phyloP scores from a whole-genome alignment of 1,140 invertebrate genomes.

The Sycophila sp. region DNA sequence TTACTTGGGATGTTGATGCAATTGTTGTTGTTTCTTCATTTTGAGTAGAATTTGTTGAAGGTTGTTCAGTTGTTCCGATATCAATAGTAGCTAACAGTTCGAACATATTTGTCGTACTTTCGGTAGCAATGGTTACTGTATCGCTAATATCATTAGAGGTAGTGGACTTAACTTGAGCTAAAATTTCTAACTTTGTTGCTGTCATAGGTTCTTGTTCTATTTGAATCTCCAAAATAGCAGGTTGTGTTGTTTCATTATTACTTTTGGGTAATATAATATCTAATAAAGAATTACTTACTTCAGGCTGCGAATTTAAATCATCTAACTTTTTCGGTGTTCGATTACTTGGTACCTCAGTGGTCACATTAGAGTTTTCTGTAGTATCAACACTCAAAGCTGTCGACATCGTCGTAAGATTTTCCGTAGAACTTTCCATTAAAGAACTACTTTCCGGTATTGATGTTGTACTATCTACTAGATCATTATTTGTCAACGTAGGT shows the following conservation, averaged over 20 bases:
- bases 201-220: neutral
- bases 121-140: neutral
- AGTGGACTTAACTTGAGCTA: conserved; percentile 19
- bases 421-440: too few relatives aligned
- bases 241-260: conserved; percentile 20
- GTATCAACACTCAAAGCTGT: too few relatives aligned
- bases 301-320: neutral
- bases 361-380: neutral
- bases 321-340: conserved; percentile 11
- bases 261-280: conserved; percentile 4
- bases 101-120: conserved; percentile 11
- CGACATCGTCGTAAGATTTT: too few relatives aligned
- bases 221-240: conserved; percentile 2
- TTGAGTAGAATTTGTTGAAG: too few relatives aligned
- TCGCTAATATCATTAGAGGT: conserved; percentile 18
- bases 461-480: neutral
- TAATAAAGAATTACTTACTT: conserved; percentile 29
- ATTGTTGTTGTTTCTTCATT: neutral
- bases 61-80: conserved; percentile 13
- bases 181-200: conserved; percentile 21
- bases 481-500: neutral
- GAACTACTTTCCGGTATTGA: too few relatives aligned
- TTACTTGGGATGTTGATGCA: neutral
- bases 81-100: conserved; percentile 34
- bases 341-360: neutral